phyloP scores from a whole-genome alignment of 2,888 invertebrate species.

The Hypsopygia costalis region DNA sequence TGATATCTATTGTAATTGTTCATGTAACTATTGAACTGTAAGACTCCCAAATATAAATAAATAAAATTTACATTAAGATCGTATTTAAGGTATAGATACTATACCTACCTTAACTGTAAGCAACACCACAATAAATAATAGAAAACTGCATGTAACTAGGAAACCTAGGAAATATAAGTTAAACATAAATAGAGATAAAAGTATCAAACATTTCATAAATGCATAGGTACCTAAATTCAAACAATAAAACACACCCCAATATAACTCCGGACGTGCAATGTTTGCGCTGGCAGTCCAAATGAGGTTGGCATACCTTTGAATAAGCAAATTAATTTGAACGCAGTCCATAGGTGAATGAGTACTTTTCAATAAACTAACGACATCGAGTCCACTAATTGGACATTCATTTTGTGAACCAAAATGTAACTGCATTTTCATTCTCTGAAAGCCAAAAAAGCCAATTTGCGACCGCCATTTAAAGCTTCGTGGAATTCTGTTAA shows the following conservation, averaged over 20 bases:
- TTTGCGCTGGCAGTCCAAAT: constrained; percentile 2
- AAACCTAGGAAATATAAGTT: too few species aligned
- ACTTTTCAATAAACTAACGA: constrained; percentile 24
- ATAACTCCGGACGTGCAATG: constrained; percentile 2
- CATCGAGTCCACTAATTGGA: constrained; percentile 23
- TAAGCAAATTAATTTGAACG: constrained; percentile 42
- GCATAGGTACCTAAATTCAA: neutral
- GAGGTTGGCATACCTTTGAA: constrained; percentile 27
- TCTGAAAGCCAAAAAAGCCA: constrained; percentile 1
- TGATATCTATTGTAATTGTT: too few species aligned
- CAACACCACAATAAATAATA: too few species aligned
- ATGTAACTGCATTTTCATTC: constrained; percentile 14
- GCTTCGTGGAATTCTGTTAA: too few species aligned
- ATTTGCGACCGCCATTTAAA: neutral
- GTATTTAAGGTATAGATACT: too few species aligned
- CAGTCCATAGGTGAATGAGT: constrained; percentile 24
- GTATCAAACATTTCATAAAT: too few species aligned
- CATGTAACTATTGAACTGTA: too few species aligned
- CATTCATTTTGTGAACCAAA: constrained; percentile 17
- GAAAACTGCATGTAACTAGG: too few species aligned
- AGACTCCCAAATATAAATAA: too few species aligned
- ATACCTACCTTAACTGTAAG: too few species aligned
- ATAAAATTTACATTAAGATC: too few species aligned
- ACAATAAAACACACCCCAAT: constrained; percentile 1
- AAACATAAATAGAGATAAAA: too few species aligned